These are phyloP conservation scores for Pilophorus perplexus DNA, from an alignment of 2,888 invertebrate species.

Conservation along the genomic window DNA sequence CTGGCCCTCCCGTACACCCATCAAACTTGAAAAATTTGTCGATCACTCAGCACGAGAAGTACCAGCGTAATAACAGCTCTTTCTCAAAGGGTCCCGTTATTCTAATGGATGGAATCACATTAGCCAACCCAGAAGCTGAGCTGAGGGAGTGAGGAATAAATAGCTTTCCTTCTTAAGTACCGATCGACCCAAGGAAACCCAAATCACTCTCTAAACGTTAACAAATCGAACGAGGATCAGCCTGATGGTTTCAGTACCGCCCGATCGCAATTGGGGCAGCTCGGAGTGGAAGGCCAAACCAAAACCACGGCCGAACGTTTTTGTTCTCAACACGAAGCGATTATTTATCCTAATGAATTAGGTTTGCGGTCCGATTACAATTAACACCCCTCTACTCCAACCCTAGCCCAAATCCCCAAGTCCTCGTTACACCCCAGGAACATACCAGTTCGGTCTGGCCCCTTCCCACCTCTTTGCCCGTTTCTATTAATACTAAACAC, in stretches of 20 bases:
- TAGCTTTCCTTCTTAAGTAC: conserved; percentile 26
- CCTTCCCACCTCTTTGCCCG: not conserved
- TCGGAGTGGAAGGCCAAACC: too few species aligned
- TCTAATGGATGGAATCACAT: conserved; percentile 21
- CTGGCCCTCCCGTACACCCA: too few species aligned
- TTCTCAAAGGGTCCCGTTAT: not conserved
- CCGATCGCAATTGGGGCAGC: not conserved
- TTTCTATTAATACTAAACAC: conserved; percentile 31
- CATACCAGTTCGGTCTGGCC: not conserved
- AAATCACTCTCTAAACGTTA: conserved; percentile 28
- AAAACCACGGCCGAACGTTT: conserved; percentile 15
- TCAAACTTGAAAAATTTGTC: too few species aligned
- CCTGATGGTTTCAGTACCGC: conserved; percentile 15
- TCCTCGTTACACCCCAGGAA: conserved; percentile 13
- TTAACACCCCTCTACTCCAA: conserved; percentile 14
- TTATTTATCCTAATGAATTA: conserved; percentile 35
- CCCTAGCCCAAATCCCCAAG: not conserved
- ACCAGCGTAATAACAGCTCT: conserved; percentile 2
- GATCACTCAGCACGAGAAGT: too few species aligned
- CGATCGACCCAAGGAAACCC: conserved; percentile 23
- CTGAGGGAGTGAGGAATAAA: conserved; percentile 10
- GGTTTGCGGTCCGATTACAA: conserved; percentile 26
- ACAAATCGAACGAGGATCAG: conserved; percentile 23
- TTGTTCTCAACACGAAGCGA: conserved; percentile 23
- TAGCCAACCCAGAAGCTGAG: not conserved